A percentile compares a stretch with the other conserved stretches of the same genome.
Conservation (phyloP, 1,140 invertebrate genomes). For the Drosophila aff. region DNA sequence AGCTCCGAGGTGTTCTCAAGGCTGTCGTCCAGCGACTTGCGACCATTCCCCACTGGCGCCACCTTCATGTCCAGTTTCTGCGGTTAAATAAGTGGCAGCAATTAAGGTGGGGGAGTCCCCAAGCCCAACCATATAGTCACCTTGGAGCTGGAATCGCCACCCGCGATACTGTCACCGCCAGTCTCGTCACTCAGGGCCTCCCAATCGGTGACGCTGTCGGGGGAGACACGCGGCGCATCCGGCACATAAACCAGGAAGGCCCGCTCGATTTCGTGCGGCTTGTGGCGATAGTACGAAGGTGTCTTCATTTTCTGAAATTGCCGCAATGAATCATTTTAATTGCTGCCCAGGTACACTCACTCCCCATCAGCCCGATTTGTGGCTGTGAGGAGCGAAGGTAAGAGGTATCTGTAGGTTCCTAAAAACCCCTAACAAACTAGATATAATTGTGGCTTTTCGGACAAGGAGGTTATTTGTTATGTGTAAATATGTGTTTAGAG, state of each 20-base stretch:
- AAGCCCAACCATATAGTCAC: constrained; percentile 19
- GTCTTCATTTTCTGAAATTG: constrained; percentile 91
- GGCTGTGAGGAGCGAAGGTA: not conserved
- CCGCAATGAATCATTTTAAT: constrained; percentile 65
- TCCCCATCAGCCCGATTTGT: not conserved
- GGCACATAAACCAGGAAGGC: constrained; percentile 89
- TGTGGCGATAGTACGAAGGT: constrained; percentile 91
- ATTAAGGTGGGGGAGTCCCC: not conserved
- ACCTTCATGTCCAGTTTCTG: constrained; percentile 69
- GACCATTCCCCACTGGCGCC: constrained; percentile 57
- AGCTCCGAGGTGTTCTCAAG: constrained; percentile 79
- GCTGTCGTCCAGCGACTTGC: constrained; percentile 75
- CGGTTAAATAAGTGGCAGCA: not conserved
- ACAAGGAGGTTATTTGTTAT: constrained; percentile 1
- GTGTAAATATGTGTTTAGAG: constrained; percentile 8
- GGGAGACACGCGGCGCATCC: constrained; percentile 91
- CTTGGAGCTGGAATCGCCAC: constrained; percentile 56
- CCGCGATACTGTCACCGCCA: constrained; percentile 44
- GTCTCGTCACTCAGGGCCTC: constrained; percentile 83
- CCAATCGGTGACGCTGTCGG: constrained; percentile 90
- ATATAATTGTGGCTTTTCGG: not conserved
- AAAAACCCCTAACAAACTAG: not conserved
- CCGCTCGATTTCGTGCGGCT: constrained; percentile 90
- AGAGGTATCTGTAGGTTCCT: not conserved
- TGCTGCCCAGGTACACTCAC: constrained; percentile 5